These are phyloP conservation scores for Charadrius vociferus DNA, from an alignment of 2,113 vertebrate genomes.

Conservation along the genomic window DNA sequence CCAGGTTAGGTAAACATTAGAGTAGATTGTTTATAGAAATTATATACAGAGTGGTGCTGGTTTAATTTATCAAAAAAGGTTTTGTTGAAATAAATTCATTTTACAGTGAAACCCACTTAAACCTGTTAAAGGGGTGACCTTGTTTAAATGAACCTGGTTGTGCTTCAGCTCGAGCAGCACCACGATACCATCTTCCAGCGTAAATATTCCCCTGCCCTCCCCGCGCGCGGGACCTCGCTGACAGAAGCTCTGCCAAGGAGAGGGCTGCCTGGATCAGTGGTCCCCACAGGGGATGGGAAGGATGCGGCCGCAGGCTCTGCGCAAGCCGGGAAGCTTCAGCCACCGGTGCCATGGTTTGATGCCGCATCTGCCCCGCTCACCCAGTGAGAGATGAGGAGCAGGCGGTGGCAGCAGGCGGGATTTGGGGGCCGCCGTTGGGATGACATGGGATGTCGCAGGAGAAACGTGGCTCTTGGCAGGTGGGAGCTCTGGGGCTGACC, in stretches of 20 bases:
- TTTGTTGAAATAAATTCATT: constrained; percentile 59
- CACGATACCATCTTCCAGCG: not conserved
- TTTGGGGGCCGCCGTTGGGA: fast-evolving
- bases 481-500: no score
- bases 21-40: constrained; percentile 63
- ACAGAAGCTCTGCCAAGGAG: not conserved
- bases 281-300: not conserved
- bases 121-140: not conserved
- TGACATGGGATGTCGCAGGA: not conserved
- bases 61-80: constrained; percentile 60
- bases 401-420: fast-evolving
- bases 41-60: constrained; percentile 43
- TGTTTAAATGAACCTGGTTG: not conserved
- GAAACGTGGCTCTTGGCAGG: not conserved
- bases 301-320: fast-evolving
- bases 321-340: fast-evolving
- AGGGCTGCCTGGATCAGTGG: not conserved
- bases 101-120: constrained; percentile 44
- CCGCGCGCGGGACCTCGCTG: fast-evolving
- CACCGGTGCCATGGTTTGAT: fast-evolving
- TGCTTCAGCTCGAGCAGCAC: not conserved
- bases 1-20: constrained; percentile 59
- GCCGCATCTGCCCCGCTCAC: fast-evolving
- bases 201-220: not conserved
- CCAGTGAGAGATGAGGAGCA: not conserved